Evolutionary conservation across 2,797 vertebrate species (phyloP).

Genomic region (Gila robusta): DNA sequence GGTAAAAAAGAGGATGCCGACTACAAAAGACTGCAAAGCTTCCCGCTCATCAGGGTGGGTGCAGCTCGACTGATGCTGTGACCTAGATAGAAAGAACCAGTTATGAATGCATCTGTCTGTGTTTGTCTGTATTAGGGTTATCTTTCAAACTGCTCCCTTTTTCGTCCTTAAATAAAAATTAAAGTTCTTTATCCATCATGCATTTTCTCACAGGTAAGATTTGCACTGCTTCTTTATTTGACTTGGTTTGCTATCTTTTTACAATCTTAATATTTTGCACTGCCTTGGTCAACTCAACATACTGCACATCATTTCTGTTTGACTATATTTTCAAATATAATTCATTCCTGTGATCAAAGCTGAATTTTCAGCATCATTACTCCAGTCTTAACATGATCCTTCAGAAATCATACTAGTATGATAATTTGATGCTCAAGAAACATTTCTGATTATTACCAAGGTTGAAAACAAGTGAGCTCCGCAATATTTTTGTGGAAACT

Average conservation of each 20-base stretch:
- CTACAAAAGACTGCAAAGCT: constrained; percentile 95
- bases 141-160: constrained; percentile 10
- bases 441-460: background rate
- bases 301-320: background rate
- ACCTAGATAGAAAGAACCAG: constrained; percentile 18
- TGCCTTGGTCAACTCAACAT: background rate
- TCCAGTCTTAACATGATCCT: background rate
- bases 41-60: constrained; percentile 92
- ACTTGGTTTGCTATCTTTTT: background rate
- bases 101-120: constrained; percentile 1
- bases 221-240: background rate
- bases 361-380: background rate
- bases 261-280: background rate
- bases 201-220: background rate
- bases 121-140: constrained; percentile 19
- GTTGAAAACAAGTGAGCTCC: background rate
- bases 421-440: background rate
- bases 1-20: constrained; percentile 96
- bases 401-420: background rate
- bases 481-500: background rate
- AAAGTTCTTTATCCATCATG: background rate
- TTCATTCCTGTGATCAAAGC: background rate
- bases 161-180: background rate
- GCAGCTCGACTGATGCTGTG: constrained; percentile 11
- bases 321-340: background rate